A percentile compares a stretch with the other conserved stretches of the same genome.
Evolutionary conservation across 2,888 invertebrate genomes (phyloP).

Genomic region (Automeris io): DNA sequence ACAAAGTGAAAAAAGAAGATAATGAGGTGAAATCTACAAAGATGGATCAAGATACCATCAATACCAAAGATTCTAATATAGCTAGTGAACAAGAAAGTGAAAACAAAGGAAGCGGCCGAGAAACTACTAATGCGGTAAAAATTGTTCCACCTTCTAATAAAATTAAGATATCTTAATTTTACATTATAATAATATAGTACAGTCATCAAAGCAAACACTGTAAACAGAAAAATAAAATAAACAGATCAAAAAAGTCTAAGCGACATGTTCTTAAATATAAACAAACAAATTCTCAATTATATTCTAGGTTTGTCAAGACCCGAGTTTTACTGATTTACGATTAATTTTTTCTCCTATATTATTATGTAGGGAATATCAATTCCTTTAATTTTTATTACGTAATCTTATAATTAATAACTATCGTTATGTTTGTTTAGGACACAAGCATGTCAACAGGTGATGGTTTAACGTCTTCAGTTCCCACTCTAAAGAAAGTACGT

Average conservation of each 20-base stretch:
- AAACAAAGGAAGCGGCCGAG: slow-evolving; percentile 1
- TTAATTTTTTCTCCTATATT: too few relatives aligned
- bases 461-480: slow-evolving; percentile 52
- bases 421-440: slow-evolving; percentile 11
- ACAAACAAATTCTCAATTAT: too few relatives aligned
- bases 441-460: slow-evolving; percentile 13
- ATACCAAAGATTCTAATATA: slow-evolving; percentile 12
- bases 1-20: slow-evolving; percentile 44
- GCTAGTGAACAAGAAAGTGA: slow-evolving; percentile 12
- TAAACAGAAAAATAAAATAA: too few relatives aligned
- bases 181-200: too few relatives aligned
- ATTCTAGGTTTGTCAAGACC: too few relatives aligned
- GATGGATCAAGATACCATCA: slow-evolving; percentile 14
- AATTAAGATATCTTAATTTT: not conserved
- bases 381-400: not conserved
- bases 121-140: not conserved
- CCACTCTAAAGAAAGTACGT: slow-evolving; percentile 60
- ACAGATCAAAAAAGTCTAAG: too few relatives aligned
- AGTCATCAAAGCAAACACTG: too few relatives aligned
- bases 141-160: not conserved
- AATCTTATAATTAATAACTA: not conserved
- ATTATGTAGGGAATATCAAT: too few relatives aligned
- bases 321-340: too few relatives aligned
- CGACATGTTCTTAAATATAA: too few relatives aligned
- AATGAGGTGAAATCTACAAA: slow-evolving; percentile 20